Base-by-base conservation (phyloP, 2,888 invertebrate species). In the Campoletis raptor region DNA sequence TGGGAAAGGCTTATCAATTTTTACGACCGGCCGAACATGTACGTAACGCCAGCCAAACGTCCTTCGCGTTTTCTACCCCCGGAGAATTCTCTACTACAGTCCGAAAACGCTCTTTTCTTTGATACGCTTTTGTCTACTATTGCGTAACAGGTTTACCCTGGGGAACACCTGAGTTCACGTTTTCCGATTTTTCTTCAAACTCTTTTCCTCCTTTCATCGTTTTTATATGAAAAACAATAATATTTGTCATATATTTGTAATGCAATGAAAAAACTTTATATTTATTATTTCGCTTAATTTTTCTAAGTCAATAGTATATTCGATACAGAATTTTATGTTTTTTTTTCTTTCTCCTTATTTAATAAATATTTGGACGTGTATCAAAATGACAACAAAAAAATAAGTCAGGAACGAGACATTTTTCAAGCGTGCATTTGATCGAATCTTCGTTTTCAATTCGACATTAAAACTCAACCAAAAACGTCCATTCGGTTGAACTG, bases 1-100 rank as follows among this genome's bases (percentile, higher is more conserved):
- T n/a, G n/a, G 82, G 88, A 87, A 85, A 21, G 88, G 89, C 90
- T 92, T 91, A 92, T 91, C 92, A 92, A 91, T 92, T 91, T 92
- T 91, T 91, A 92, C 85, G 89, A 88, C 85, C 87, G 74, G 77
- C 70, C 84, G 77, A 66, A 84, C 73, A 74, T 73, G 74, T 70
- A 82, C 69, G 74, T 76, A 82, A 82, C 70, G 74, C 78, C 52
- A 24, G 52, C 40, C 21, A 36, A 64, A 78, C 52, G 66, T 64
- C 37, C 70, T 40, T 52, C 54, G 57, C 37, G 30, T 45, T 73
- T 79, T 36, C 79, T 70, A 48, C 21, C 70, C 57, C 18, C 18
- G 9, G 83, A 78, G 78, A 78, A 77, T 74, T 73, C 36, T 61
- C 30, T 74, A 67, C 67, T 24, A 74, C 70, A 72, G 21, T 64